Evolutionary conservation across 2,888 invertebrate species (phyloP).

Genomic region (Archips xylosteana): DNA sequence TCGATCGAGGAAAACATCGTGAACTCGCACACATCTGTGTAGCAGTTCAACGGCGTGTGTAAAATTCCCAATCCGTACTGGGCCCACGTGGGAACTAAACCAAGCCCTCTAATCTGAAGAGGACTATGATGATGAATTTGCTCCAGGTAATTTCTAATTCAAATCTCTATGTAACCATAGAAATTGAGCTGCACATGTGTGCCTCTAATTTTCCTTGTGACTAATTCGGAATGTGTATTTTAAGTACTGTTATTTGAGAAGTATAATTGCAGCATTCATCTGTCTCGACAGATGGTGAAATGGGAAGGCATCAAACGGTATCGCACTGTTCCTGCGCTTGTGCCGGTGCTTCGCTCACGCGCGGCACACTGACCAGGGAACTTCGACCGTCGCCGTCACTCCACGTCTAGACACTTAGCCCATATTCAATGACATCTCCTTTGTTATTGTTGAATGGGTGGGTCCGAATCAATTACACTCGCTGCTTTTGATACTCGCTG

Average conservation of each 20-base stretch:
- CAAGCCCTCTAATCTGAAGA: too few relatives aligned
- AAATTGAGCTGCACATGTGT: constrained; percentile 6
- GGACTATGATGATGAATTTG: too few relatives aligned
- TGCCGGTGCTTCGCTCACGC: constrained; percentile 58
- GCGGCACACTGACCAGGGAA: constrained; percentile 67
- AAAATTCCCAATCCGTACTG: too few relatives aligned
- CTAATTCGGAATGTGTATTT: constrained; percentile 12
- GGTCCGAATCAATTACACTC: constrained; percentile 40
- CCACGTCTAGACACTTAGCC: constrained; percentile 50
- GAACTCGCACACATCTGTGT: not conserved
- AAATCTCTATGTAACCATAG: not conserved
- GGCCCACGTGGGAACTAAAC: too few relatives aligned
- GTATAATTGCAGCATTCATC: constrained; percentile 40
- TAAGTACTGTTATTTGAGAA: constrained; percentile 35
- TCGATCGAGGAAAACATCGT: too few relatives aligned
- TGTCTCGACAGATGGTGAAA: constrained; percentile 36
- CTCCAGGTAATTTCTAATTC: constrained; percentile 2
- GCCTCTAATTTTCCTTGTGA: constrained; percentile 16
- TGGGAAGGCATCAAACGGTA: constrained; percentile 51
- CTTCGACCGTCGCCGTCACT: constrained; percentile 62
- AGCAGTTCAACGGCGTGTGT: not conserved
- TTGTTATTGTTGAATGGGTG: constrained; percentile 41
- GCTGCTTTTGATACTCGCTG: constrained; percentile 32
- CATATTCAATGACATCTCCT: constrained; percentile 39
- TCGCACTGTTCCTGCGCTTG: constrained; percentile 54